Conservation (phyloP, 1,140 invertebrate species). For the Drosophila varians region DNA sequence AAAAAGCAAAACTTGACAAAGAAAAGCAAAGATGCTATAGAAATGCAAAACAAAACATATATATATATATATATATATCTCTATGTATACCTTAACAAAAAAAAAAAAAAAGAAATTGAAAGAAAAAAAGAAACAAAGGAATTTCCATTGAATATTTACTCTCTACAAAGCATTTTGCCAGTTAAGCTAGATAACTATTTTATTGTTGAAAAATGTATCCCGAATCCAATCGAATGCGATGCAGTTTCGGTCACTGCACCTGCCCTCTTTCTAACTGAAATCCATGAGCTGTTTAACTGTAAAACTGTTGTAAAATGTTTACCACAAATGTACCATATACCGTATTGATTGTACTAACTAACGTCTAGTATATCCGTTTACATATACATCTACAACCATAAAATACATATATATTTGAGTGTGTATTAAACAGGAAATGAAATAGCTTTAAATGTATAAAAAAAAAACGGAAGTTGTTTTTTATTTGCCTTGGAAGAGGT, state of each 20-base stretch:
- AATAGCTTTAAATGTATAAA: slow-evolving; percentile 77
- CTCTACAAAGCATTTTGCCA: slow-evolving; percentile 49
- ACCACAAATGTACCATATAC: slow-evolving; percentile 52
- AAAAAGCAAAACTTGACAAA: slow-evolving; percentile 36
- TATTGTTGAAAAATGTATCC: slow-evolving; percentile 47
- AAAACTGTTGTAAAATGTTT: slow-evolving; percentile 74
- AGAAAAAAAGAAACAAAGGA: slow-evolving; percentile 24
- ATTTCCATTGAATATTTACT: slow-evolving; percentile 57
- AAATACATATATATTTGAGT: slow-evolving; percentile 57
- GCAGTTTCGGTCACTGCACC: slow-evolving; percentile 28
- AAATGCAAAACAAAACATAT: slow-evolving; percentile 1
- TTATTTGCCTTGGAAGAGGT: background rate
- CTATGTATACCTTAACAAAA: slow-evolving; percentile 36
- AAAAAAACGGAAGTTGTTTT: slow-evolving; percentile 14
- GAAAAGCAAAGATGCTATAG: slow-evolving; percentile 36
- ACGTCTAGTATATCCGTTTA: slow-evolving; percentile 50
- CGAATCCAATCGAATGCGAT: slow-evolving; percentile 21
- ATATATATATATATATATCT: slow-evolving; percentile 34
- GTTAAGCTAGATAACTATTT: slow-evolving; percentile 53
- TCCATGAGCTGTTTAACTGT: slow-evolving; percentile 58
- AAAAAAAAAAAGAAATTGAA: slow-evolving; percentile 4
- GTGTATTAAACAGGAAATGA: slow-evolving; percentile 62
- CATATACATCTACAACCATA: slow-evolving; percentile 53
- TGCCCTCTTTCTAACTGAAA: slow-evolving; percentile 28
- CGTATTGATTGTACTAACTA: slow-evolving; percentile 54